Percentiles rank a stretch among this genome's conserved stretches.
Evolutionary conservation across 2,113 vertebrate genomes (phyloP).

Genomic region (Triplophysa tibetana): DNA sequence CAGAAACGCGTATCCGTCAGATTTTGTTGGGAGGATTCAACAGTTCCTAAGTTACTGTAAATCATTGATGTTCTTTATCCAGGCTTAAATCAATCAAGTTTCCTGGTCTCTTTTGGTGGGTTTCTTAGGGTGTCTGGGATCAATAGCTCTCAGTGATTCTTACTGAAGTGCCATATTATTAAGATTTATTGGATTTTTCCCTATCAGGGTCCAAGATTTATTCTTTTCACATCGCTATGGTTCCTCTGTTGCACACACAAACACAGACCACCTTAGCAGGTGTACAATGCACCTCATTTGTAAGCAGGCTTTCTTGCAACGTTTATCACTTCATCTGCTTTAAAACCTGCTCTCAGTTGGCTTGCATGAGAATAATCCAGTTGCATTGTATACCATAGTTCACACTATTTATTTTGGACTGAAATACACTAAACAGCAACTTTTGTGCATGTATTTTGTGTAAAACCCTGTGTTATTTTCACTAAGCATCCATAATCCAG

Average conservation of each 20-base stretch:
- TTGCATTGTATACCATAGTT: conserved; percentile 2
- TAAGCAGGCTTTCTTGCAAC: not conserved
- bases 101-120: conserved; percentile 10
- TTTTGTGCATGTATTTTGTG: no score
- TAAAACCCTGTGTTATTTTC: not conserved
- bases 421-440: no score
- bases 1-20: not conserved
- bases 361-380: not conserved
- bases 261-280: not conserved
- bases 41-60: conserved; percentile 11
- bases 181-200: conserved; percentile 15
- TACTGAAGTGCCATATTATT: conserved; percentile 13
- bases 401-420: not conserved
- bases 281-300: not conserved
- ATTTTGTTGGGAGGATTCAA: conserved; percentile 5
- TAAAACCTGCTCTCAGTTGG: not conserved
- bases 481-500: not conserved
- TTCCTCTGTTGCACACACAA: conserved; percentile 13
- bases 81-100: conserved; percentile 40
- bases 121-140: not conserved
- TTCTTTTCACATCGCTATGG: conserved; percentile 14
- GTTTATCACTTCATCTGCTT: not conserved
- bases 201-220: not conserved
- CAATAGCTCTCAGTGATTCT: conserved; percentile 34
- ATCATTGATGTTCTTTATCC: conserved; percentile 22